These are phyloP conservation scores for Dryoscopus gambensis DNA, from an alignment of 2,113 vertebrate genomes.

Conservation along the genomic window DNA sequence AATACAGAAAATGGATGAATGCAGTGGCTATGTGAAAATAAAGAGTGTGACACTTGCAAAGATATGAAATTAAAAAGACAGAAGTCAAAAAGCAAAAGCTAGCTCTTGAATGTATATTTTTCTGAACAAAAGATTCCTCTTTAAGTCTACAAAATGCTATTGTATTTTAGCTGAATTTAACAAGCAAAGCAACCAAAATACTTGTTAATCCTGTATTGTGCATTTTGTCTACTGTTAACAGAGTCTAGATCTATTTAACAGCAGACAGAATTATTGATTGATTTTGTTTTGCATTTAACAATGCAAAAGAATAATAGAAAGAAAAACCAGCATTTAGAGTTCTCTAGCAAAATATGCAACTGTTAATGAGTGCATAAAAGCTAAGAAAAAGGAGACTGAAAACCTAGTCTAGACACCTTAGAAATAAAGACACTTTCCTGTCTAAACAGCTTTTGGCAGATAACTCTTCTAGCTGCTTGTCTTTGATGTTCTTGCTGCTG, in stretches of 20 bases:
- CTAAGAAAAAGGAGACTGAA: not conserved
- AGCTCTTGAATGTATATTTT: not conserved
- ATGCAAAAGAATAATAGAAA: not conserved
- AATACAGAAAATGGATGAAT: not conserved
- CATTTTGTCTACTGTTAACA: not conserved
- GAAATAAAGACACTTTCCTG: not conserved
- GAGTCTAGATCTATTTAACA: not conserved
- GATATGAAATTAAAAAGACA: not conserved
- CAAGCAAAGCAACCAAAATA: not conserved
- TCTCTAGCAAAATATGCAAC: not conserved
- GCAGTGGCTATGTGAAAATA: not conserved
- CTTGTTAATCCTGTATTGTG: not conserved
- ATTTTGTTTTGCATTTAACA: not conserved
- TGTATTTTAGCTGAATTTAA: constrained; percentile 1
- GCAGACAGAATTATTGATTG: constrained; percentile 17
- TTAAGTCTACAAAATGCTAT: not conserved
- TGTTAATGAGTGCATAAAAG: not conserved
- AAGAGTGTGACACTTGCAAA: not conserved
- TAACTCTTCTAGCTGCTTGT: not conserved
- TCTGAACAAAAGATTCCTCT: not conserved
- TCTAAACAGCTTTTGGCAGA: not conserved
- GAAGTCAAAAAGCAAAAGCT: not conserved
- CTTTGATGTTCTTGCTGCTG: not conserved
- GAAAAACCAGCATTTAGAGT: not conserved
- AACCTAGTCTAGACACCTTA: not conserved